phyloP scores from a whole-genome alignment of 2,888 invertebrate species.

The Drosophila rellima region DNA sequence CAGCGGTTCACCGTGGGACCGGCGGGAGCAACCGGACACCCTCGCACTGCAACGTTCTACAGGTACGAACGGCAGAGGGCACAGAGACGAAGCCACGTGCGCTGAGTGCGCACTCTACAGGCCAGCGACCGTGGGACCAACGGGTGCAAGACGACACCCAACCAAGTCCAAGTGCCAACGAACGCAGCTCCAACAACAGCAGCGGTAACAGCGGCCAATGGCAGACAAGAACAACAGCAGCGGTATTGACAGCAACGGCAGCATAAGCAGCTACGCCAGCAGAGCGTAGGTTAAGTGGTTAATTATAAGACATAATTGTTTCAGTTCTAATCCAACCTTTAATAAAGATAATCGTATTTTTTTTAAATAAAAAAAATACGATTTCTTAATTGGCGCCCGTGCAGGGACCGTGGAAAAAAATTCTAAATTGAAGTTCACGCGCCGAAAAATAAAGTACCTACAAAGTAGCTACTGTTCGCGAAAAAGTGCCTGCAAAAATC shows the following conservation, averaged over 20 bases:
- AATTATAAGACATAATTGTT: neutral
- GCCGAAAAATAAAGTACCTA: no score
- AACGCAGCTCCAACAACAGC: neutral
- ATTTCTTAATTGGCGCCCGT: no score
- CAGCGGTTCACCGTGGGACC: neutral
- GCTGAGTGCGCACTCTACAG: no score
- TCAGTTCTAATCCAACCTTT: slow-evolving; percentile 1
- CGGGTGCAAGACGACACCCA: no score
- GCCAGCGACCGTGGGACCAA: no score
- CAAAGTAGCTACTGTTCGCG: no score
- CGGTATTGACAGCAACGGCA: neutral
- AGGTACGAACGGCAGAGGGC: neutral
- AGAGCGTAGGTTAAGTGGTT: slow-evolving; percentile 1
- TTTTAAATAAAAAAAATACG: no score
- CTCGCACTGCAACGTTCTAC: neutral
- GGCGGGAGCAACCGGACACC: neutral
- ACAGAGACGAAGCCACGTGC: neutral
- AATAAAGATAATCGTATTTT: no score
- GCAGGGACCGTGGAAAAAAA: no score
- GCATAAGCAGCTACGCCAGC: neutral
- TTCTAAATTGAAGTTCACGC: no score
- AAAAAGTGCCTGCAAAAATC: no score
- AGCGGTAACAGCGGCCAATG: slow-evolving; percentile 1
- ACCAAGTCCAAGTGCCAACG: neutral
- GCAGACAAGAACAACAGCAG: neutral